Evolutionary conservation across 2,113 vertebrate genomes (phyloP), one percentile per base, ranked within the genome.

Genomic region (Accipiter virgatus): DNA sequence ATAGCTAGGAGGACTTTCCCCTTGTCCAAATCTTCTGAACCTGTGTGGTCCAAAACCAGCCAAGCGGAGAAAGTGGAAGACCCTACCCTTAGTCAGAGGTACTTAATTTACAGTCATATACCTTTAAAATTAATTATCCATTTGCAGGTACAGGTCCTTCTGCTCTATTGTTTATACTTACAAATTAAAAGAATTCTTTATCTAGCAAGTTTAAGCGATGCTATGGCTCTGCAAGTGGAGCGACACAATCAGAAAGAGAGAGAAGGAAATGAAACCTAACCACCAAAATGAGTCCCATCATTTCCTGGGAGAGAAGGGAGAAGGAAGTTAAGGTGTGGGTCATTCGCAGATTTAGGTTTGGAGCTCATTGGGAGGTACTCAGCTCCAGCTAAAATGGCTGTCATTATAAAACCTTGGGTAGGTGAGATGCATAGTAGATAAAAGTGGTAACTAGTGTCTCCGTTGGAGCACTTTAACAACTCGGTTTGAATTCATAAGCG

Each of bases 401-500:
- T 81, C 77, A 80, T 81, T 77, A 53, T 43, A 66, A 94, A 93
- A 88, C 58, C 81, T 62, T 68, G 56, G 66, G 43, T 42, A 88
- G 94, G 85, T 87, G 40, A 91, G 91, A 85, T 89, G 74, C 79
- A 38, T 3, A 29, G 58, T 25, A 79, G 86, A 91, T 86, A 89
- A 87, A 85, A 91, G 91, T 89, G 62, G 66, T 55, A 94, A 81
- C 93, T 66, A 88, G 92, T 34, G 81, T 85, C 94, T 90, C 88
- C 95, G 94, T 97, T 86, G 84, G 95, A 97, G 81, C 96, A 84
- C 91, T 96, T 86, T 91, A 95, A 97, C 97, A 95, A 95, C 97
- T 97, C 27, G 8, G 95, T 97, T 96, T 97, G 98, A 97, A 98
- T 98, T 97, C 61, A 7, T 85, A 86, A 95, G 97, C 20, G 68